Percentiles rank a stretch among this genome's conserved stretches.
Conservation (phyloP, 2,888 invertebrate species). For the Agrilus biguttatus region DNA sequence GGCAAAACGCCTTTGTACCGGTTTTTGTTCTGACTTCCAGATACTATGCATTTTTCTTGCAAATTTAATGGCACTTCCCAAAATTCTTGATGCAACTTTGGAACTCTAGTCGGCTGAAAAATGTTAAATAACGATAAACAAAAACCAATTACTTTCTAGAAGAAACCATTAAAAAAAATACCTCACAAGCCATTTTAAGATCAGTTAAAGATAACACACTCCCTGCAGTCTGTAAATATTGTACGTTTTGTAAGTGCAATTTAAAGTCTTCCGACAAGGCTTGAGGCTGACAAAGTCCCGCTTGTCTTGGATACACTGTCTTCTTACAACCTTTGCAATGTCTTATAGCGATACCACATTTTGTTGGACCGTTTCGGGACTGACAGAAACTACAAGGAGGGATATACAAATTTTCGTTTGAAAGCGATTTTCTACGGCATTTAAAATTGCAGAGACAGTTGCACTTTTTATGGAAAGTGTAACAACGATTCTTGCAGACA, state of each 20-base stretch:
- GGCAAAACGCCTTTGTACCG: constrained; percentile 82
- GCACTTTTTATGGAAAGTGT: constrained; percentile 20
- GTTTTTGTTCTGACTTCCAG: constrained; percentile 80
- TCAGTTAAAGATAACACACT: constrained; percentile 47
- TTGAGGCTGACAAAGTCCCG: constrained; percentile 44
- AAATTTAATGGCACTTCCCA: constrained; percentile 90
- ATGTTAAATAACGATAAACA: constrained; percentile 2
- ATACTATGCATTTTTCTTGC: constrained; percentile 78
- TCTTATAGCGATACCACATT: constrained; percentile 16
- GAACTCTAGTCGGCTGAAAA: constrained; percentile 41
- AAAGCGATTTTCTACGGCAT: constrained; percentile 38
- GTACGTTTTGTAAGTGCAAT: constrained; percentile 56
- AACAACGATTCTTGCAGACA: constrained; percentile 15
- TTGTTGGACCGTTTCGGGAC: constrained; percentile 22
- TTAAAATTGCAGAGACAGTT: constrained; percentile 17
- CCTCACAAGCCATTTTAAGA: constrained; percentile 33
- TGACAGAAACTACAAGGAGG: constrained; percentile 33
- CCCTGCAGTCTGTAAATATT: constrained; percentile 56
- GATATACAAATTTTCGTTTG: constrained; percentile 43
- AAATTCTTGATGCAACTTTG: constrained; percentile 73
- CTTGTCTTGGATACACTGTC: constrained; percentile 27
- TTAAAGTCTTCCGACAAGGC: constrained; percentile 57
- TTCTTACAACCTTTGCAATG: constrained; percentile 21
- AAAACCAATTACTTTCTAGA: neutral
- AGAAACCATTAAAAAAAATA: constrained; percentile 9